Conservation (phyloP, 2,113 vertebrate genomes). For the Formicarius rufipectus region DNA sequence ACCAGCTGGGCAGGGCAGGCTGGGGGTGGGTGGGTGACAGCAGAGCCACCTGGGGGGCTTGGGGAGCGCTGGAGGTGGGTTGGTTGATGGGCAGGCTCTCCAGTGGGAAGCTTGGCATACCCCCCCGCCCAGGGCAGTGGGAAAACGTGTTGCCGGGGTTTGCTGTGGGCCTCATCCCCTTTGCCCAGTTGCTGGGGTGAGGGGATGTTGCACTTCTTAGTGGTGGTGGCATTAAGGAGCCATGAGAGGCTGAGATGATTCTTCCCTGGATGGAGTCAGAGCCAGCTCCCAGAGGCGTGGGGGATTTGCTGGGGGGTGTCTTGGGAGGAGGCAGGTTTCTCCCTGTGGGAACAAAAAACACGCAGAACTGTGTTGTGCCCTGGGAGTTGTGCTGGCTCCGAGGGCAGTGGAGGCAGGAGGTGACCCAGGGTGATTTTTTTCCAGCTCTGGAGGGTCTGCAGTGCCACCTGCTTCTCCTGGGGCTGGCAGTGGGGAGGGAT, state of each 20-base stretch:
- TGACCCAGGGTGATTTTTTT: neutral
- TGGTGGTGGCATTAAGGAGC: neutral
- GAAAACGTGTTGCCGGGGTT: rapidly evolving
- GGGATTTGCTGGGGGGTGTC: neutral
- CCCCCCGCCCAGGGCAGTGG: rapidly evolving
- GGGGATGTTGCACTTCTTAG: neutral
- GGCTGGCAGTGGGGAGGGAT: neutral
- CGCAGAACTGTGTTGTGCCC: neutral
- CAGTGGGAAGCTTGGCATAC: neutral
- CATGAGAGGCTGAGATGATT: rapidly evolving
- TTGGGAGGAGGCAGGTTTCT: neutral
- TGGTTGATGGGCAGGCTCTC: neutral
- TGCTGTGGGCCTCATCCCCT: neutral
- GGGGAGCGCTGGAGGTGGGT: neutral
- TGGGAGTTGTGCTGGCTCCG: neutral
- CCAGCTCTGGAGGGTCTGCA: neutral
- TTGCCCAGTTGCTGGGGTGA: neutral
- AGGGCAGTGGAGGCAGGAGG: neutral
- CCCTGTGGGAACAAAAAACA: neutral
- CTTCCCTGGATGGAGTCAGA: neutral
- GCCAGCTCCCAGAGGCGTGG: no score
- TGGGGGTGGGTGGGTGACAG: neutral
- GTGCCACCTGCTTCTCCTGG: neutral
- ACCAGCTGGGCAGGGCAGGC: neutral
- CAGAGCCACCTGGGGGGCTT: neutral